Evolutionary conservation across 2,888 invertebrate genomes (phyloP), one percentile per base, ranked within the genome.

Genomic region (Neria commutata): DNA sequence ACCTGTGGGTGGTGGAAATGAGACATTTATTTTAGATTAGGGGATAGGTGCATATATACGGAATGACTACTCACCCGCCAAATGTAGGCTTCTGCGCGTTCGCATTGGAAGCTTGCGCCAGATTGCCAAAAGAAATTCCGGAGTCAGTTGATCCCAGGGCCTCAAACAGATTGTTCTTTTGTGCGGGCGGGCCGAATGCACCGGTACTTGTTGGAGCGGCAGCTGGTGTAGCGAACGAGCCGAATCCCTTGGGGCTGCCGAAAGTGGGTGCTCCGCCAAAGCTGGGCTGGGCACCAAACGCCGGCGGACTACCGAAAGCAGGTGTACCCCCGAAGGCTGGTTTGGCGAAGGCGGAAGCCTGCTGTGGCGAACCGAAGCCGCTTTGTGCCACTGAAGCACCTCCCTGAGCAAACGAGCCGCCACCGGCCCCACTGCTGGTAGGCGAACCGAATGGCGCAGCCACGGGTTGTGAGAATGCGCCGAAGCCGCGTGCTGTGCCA

Each of bases 51-150:
- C 29, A 11, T 29, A 29, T 8, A 6, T 29, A 6, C 6, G 29
- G 29, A 16, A 14, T n/a, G 6, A 16, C 40, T 19, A 67, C 75
- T 72, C 59, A 79, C 79, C 81, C 81, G 63, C 81, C 81, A 64
- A 80, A 82, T n/a, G 74, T 65, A 2, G 80, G 73, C 51, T 81
- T 81, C 33, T 74, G 74, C 16, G 72, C 66, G 61, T 74, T 74
- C 2, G 69, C 42, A 54, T 73, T 77, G 3, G 77, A 72, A 29
- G 72, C 74, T 50, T 81, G 80, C 4, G 82, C 81, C 50, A 82
- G 69, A 64, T 81, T 82, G 0, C 81, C 81, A 66, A 82, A 82
- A 0, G 81, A 77, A 14, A 81, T 61, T 0, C 78, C 75, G 1
- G 76, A 65, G 25, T 80, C 79, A 2, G 77, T 72, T 2, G 81